Evolutionary conservation across 1,140 invertebrate genomes (phyloP), one percentile per base, ranked within the genome.

Genomic region (Anastatus disparis): DNA sequence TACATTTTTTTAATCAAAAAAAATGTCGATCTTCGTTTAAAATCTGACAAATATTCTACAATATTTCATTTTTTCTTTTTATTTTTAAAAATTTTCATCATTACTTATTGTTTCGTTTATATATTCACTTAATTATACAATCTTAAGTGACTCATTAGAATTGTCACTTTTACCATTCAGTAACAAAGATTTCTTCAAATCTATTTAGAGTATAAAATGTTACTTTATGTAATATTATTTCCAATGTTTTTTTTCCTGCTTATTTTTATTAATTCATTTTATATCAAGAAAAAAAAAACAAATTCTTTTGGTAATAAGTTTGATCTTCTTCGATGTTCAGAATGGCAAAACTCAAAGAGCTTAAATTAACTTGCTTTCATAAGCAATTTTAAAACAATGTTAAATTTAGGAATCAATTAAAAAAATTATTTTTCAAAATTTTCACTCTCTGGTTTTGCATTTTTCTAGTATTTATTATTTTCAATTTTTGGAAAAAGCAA

Each of bases 131-230:
- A 64, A 52, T 64, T 12, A 15, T 48, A 52, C 46, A 50, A 22
- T 64, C 10, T 27, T 31, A 38, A 35, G 46, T 52, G 48, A 48
- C 46, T 8, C 20, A 24, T 20, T 31, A 52, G 26, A 52, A 26
- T 46, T 48, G 27, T 48, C 20, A 64, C 13, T 52, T 40, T n/a
- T 24, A 27, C 3, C 29, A 50, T 20, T 35, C 29, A 38, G 40
- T 52, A 63, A 64, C 29, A 53, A 64, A 12, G n/a, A n/a, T n/a
- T 53, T 10, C 26, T 53, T 53, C 13, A 63, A 63, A 63, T 46
- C 27, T 27, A 40, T 13, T 35, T 42, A 64, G n/a, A 15, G 24
- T 64, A 64, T n/a, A 66, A 55, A 55, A 59, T n/a, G 17, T 42
- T 17, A 56, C 4, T 48, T 62, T 17, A 48, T 29, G 2, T 50